These are phyloP conservation scores for Parochlus steinenii DNA, from an alignment of 2,888 invertebrate genomes.

Conservation along the genomic window DNA sequence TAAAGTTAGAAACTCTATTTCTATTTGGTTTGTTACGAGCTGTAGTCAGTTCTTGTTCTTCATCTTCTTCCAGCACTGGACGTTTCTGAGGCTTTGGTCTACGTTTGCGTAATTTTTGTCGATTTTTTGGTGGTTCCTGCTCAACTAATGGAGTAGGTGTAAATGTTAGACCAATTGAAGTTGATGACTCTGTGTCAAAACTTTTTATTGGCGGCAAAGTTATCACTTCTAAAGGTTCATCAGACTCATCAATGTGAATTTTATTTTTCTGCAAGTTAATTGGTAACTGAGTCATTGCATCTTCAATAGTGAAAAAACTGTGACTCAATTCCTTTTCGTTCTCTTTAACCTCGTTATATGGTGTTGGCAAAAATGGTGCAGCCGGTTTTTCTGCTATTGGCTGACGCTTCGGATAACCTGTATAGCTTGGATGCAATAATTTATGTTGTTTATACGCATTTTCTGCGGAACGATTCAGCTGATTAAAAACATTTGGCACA, in stretches of 20 bases:
- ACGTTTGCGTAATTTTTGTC: slow-evolving; percentile 7
- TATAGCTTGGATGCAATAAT: slow-evolving; percentile 14
- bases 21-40: too few relatives aligned
- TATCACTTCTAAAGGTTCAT: slow-evolving; percentile 2
- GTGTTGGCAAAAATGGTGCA: slow-evolving; percentile 13
- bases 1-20: not conserved
- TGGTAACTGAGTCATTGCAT: slow-evolving; percentile 15
- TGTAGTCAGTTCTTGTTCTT: not conserved
- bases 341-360: slow-evolving; percentile 7
- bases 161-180: not conserved
- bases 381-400: slow-evolving; percentile 2
- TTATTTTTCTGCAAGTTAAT: not conserved
- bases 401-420: slow-evolving; percentile 3
- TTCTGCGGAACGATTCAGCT: slow-evolving; percentile 12
- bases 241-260: not conserved
- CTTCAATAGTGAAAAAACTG: slow-evolving; percentile 17
- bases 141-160: not conserved
- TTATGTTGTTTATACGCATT: slow-evolving; percentile 15
- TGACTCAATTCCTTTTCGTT: slow-evolving; percentile 12
- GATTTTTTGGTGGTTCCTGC: not conserved
- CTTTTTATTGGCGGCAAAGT: slow-evolving; percentile 2
- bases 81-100: slow-evolving; percentile 7
- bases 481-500: slow-evolving; percentile 13
- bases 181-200: not conserved
- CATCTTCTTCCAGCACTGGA: not conserved